Conservation (phyloP, 2,888 invertebrate genomes). For the Drosophila colorata region DNA sequence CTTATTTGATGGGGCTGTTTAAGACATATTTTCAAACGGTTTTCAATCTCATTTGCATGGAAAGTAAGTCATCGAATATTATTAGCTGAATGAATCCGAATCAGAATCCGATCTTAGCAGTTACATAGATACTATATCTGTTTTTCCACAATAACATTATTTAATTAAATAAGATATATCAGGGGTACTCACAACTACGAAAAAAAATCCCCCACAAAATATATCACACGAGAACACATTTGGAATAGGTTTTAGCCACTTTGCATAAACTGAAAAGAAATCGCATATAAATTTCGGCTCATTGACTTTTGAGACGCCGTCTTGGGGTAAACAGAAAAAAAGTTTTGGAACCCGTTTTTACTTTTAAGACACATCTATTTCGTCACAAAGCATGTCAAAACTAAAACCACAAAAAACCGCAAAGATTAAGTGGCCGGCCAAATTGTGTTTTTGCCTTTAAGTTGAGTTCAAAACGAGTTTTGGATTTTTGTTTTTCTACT, state of each 20-base stretch:
- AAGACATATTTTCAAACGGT: neutral
- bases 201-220: slow-evolving; percentile 26
- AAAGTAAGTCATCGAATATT: slow-evolving; percentile 6
- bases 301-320: slow-evolving; percentile 26
- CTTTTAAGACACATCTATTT: slow-evolving; percentile 23
- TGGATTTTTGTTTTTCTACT: slow-evolving; percentile 7
- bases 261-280: slow-evolving; percentile 39
- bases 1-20: neutral
- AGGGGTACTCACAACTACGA: no score
- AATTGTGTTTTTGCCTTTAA: slow-evolving; percentile 29
- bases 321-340: slow-evolving; percentile 3
- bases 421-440: slow-evolving; percentile 25
- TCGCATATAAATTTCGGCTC: slow-evolving; percentile 19
- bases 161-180: no score
- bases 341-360: slow-evolving; percentile 34
- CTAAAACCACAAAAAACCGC: slow-evolving; percentile 17
- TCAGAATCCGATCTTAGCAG: neutral
- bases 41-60: slow-evolving; percentile 24
- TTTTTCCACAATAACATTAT: neutral
- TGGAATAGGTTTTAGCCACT: slow-evolving; percentile 10
- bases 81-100: slow-evolving; percentile 5
- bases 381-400: slow-evolving; percentile 22
- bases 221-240: slow-evolving; percentile 10
- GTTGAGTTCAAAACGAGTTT: slow-evolving; percentile 38
- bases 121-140: neutral